These are phyloP conservation scores for Petromus typicus DNA, from an alignment of 2,113 vertebrate genomes.

Conservation along the genomic window DNA sequence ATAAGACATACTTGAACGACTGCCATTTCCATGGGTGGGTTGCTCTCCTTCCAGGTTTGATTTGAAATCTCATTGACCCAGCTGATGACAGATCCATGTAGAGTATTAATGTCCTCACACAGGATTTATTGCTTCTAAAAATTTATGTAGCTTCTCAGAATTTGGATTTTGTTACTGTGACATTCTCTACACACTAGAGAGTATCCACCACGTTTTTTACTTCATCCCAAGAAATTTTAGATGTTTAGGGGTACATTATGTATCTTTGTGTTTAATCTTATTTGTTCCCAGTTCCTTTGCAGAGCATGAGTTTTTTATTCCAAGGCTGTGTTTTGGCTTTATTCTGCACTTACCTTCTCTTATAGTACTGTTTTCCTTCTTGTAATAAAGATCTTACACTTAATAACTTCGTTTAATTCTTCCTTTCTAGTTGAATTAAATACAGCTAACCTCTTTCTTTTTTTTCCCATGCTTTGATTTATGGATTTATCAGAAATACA, in stretches of 20 bases:
- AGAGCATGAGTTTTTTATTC: background rate
- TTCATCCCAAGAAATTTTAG: background rate
- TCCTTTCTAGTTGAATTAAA: background rate
- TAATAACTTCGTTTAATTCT: background rate
- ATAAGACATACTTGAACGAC: background rate
- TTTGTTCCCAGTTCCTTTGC: background rate
- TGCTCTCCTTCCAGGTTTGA: background rate
- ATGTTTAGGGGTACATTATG: background rate
- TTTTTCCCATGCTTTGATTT: background rate
- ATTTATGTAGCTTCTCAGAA: background rate
- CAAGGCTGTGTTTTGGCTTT: background rate
- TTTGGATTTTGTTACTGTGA: background rate
- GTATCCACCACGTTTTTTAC: no score
- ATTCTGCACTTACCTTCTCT: background rate
- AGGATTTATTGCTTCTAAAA: background rate
- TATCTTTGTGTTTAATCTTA: background rate
- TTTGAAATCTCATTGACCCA: background rate
- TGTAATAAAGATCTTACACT: background rate
- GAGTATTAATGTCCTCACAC: background rate
- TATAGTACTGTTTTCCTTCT: background rate
- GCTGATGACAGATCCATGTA: background rate
- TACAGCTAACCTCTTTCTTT: background rate
- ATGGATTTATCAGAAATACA: accelerated
- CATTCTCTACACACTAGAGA: background rate
- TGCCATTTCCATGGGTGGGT: background rate